Conservation (phyloP, 1,140 invertebrate species). For the Solenopsis fugax region DNA sequence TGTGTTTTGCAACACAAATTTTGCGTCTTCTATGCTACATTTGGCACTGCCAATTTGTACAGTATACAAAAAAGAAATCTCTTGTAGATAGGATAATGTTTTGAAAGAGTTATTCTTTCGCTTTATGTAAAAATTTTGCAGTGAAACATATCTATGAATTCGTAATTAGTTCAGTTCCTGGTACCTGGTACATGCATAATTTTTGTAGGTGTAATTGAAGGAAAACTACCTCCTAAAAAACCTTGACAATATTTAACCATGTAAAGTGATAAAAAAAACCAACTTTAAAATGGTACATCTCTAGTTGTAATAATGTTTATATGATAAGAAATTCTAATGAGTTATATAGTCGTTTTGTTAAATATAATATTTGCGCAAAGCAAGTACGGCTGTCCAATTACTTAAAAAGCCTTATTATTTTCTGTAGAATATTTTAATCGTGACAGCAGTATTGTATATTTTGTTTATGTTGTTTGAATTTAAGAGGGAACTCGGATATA, state of each 20-base stretch:
- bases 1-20: neutral
- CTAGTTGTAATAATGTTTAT: neutral
- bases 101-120: neutral
- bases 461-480: neutral
- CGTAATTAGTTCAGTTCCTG: neutral
- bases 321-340: neutral
- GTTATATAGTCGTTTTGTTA: neutral
- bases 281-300: neutral
- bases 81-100: neutral
- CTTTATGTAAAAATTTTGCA: neutral
- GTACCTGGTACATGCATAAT: neutral
- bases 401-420: neutral
- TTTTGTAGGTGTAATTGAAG: neutral
- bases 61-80: neutral
- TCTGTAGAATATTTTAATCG: neutral
- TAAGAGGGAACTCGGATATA: neutral
- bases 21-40: neutral
- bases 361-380: neutral
- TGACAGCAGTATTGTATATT: neutral
- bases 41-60: conserved; percentile 13
- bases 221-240: neutral
- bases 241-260: conserved; percentile 24
- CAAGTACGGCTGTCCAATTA: neutral
- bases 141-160: neutral
- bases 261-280: neutral